Evolutionary conservation across 1,140 invertebrate species (phyloP).

Genomic region (Drosophila leontia): DNA sequence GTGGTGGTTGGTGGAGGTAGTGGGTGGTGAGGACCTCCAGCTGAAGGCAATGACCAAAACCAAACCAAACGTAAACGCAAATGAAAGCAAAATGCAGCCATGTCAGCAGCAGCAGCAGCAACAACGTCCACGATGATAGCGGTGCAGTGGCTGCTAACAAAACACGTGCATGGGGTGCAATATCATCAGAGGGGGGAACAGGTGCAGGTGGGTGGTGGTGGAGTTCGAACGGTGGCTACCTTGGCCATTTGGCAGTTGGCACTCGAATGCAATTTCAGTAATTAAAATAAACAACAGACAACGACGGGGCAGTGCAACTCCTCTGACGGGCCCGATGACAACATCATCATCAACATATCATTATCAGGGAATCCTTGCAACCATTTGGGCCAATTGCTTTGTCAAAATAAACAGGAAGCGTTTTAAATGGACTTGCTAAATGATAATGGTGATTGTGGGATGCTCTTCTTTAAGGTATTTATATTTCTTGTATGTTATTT

Average conservation of each 20-base stretch:
- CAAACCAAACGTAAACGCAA: constrained; percentile 76
- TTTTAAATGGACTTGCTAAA: not conserved
- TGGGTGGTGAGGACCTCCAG: constrained; percentile 19
- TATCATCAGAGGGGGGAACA: not conserved
- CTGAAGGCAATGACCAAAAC: constrained; percentile 71
- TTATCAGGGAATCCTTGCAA: constrained; percentile 60
- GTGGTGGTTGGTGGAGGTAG: constrained; percentile 5
- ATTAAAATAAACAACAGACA: constrained; percentile 81
- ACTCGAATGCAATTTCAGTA: constrained; percentile 84
- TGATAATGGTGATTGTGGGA: not conserved
- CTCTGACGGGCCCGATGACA: constrained; percentile 51
- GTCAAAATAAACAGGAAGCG: constrained; percentile 65
- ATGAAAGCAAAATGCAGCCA: constrained; percentile 76
- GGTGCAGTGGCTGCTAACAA: constrained; percentile 69
- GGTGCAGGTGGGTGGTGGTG: not conserved
- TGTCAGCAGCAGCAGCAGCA: constrained; percentile 63
- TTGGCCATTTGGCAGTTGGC: constrained; percentile 73
- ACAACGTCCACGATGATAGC: constrained; percentile 55
- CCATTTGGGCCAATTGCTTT: constrained; percentile 60
- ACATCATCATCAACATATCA: constrained; percentile 74
- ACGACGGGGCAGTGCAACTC: constrained; percentile 40
- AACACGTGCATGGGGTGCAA: constrained; percentile 48
- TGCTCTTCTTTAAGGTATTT: constrained; percentile 14
- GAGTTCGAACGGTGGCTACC: constrained; percentile 5
- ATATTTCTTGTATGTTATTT: no score